Conservation (phyloP, 2,888 invertebrate species). For the Melangyna quadrimaculata region DNA sequence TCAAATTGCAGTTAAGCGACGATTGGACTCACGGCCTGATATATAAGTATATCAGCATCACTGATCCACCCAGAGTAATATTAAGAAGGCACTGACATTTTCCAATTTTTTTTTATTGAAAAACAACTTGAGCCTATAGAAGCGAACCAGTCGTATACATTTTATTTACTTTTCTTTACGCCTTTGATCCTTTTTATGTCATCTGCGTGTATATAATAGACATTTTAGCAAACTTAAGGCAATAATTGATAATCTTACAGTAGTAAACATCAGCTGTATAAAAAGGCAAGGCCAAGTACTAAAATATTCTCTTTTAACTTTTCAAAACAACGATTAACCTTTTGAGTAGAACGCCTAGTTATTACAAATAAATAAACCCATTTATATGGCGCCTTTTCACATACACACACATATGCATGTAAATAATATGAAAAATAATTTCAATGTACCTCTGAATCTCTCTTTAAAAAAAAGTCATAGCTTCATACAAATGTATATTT, state of each 20-base stretch:
- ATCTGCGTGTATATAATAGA: not conserved
- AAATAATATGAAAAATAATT: no score
- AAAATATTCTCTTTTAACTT: not conserved
- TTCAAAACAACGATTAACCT: constrained; percentile 22
- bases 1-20: no score
- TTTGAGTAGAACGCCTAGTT: not conserved
- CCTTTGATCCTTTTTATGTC: not conserved
- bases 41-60: no score
- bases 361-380: not conserved
- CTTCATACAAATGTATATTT: not conserved
- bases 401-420: no score
- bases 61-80: no score
- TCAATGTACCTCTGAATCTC: no score
- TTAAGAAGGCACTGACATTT: no score
- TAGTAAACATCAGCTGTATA: not conserved
- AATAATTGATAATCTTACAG: not conserved
- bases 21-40: no score
- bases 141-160: no score
- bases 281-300: not conserved
- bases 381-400: not conserved
- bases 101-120: no score
- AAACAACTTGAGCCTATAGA: no score
- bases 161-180: not conserved
- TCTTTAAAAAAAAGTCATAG: not conserved
- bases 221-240: not conserved